A percentile compares a stretch with the other conserved stretches of the same genome.
phyloP scores from a whole-genome alignment of 2,113 vertebrate species.

The Syngnathoides biaculeatus region DNA sequence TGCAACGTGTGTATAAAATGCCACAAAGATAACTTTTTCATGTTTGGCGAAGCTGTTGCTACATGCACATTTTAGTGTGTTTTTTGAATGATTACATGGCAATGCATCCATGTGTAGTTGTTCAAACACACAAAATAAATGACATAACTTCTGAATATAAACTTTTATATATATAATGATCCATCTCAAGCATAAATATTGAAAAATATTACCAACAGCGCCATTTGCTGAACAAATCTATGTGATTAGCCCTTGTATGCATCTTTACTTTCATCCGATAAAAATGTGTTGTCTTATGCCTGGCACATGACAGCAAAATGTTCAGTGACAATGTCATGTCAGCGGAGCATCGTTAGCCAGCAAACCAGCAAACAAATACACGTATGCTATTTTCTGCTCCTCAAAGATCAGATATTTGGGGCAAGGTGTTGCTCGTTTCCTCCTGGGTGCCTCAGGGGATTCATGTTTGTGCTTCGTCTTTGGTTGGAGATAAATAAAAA shows the following conservation, averaged over 20 bases:
- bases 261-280: slow-evolving; percentile 51
- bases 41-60: background rate
- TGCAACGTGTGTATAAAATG: slow-evolving; percentile 22
- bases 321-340: slow-evolving; percentile 68
- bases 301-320: slow-evolving; percentile 46
- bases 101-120: background rate
- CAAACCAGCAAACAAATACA: slow-evolving; percentile 67
- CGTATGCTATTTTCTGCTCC: slow-evolving; percentile 68
- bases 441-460: slow-evolving; percentile 63
- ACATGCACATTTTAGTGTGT: background rate
- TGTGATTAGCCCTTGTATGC: slow-evolving; percentile 70
- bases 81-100: background rate
- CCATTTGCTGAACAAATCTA: slow-evolving; percentile 58
- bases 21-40: background rate
- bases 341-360: slow-evolving; percentile 60
- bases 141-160: slow-evolving; percentile 23
- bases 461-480: slow-evolving; percentile 64
- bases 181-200: slow-evolving; percentile 10
- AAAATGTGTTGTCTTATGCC: slow-evolving; percentile 65
- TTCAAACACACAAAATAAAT: background rate
- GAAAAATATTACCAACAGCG: slow-evolving; percentile 44
- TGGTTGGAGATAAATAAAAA: slow-evolving; percentile 71
- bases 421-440: slow-evolving; percentile 72
- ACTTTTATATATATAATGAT: slow-evolving; percentile 23
- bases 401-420: slow-evolving; percentile 74